A percentile compares a stretch with the other conserved stretches of the same genome.
Conservation (phyloP, 2,888 invertebrate genomes). For the Oxycera nigricornis region DNA sequence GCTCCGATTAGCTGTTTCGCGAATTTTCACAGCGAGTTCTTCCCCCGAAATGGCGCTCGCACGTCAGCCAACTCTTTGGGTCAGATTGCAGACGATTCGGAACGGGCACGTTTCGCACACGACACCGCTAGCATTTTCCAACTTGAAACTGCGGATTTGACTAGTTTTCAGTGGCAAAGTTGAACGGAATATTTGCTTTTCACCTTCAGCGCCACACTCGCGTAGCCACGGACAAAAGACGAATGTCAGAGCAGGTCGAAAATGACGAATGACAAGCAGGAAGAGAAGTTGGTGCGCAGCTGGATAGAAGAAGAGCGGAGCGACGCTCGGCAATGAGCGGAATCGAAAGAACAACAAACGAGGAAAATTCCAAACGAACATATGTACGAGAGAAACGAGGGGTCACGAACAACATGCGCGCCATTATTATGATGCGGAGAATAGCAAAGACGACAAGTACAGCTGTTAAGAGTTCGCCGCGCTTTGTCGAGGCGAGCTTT, state of each 20-base stretch:
- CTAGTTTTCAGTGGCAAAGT: not conserved
- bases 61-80: not conserved
- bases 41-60: not conserved
- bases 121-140: not conserved
- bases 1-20: constrained; percentile 10
- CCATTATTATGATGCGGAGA: constrained; percentile 40
- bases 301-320: not conserved
- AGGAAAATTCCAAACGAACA: constrained; percentile 34
- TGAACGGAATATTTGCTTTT: not conserved
- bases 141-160: too few species aligned
- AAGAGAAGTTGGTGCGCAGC: not conserved
- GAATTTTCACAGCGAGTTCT: not conserved
- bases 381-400: constrained; percentile 10
- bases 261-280: constrained; percentile 9
- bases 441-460: too few species aligned
- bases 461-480: too few species aligned
- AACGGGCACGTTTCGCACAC: not conserved
- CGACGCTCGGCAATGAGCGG: not conserved
- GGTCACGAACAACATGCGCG: constrained; percentile 37
- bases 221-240: constrained; percentile 21
- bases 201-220: not conserved
- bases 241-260: constrained; percentile 1
- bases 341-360: constrained; percentile 25
- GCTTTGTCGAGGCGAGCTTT: too few species aligned
- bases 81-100: not conserved